Base-by-base conservation (phyloP, 2,797 vertebrate genomes). In the Rhinella marina region DNA sequence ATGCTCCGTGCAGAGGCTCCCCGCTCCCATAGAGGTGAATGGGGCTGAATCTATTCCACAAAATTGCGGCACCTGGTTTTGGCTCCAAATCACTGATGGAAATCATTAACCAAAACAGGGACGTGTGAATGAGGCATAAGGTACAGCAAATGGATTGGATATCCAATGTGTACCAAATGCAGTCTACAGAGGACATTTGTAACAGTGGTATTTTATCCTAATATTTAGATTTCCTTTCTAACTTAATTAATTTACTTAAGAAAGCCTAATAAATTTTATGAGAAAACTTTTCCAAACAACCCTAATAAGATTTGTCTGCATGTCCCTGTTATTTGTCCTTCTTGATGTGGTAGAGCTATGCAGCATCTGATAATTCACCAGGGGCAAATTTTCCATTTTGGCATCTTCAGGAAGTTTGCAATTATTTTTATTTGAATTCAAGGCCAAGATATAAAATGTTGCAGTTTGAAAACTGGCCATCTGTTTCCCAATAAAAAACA, bases 391-490 rank as follows among this genome's bases (percentile, higher is more conserved):
- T 78, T 83, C 59, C 81, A 68, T 32, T 83, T 87, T 83, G 86
- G 86, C 66, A 57, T 72, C 61, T 50, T 87, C 48, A 83, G 52
- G 81, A 78, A 73, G 56, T 83, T 76, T 78, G 81, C 57, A 82
- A 88, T 88, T 88, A 88, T 79, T 78, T 88, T 84, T 84, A 73
- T 87, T 82, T 81, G 66, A 82, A 76, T 88, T 68, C 19, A 59
- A 57, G 81, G 81, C 84, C 84, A 85, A 61, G 59, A 85, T 77
- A 59, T 85, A 78, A 75, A 82, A 72, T 72, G 70, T 78, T 89
- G 52, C 68, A 77, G 78, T 86, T 78, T 70, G 68, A 82, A 70
- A 57, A 21, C 13, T 11, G 70, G 52, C 79, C 88, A 89, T 89
- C 84, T 89, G 88, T 89, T 89, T 85, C 84, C 59, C 73, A 27